Evolutionary conservation across 1,140 invertebrate genomes (phyloP).

Genomic region (Hormaphis cornu): DNA sequence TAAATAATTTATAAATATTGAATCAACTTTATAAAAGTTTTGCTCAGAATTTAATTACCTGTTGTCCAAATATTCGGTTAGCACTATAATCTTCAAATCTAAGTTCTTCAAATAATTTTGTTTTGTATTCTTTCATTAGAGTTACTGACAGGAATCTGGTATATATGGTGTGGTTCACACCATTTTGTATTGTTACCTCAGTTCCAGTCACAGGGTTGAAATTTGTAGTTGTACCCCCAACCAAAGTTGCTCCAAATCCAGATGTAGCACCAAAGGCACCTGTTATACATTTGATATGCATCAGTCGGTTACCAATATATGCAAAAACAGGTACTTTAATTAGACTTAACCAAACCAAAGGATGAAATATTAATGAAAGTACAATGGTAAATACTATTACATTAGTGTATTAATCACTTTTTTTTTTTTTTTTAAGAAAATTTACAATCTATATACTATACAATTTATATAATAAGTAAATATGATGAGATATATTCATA

Average conservation of each 20-base stretch:
- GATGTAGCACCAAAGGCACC: constrained; percentile 30
- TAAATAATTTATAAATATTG: too few species aligned
- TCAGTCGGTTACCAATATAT: neutral
- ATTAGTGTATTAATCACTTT: too few species aligned
- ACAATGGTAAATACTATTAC: too few species aligned
- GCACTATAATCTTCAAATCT: constrained; percentile 86
- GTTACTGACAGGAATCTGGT: constrained; percentile 92
- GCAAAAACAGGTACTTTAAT: constrained; percentile 30
- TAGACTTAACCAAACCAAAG: too few species aligned
- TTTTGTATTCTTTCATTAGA: constrained; percentile 95
- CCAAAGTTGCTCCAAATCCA: constrained; percentile 50
- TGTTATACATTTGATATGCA: constrained; percentile 26
- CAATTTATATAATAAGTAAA: too few species aligned
- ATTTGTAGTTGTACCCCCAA: constrained; percentile 65
- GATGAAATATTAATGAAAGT: too few species aligned
- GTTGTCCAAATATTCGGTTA: constrained; percentile 66
- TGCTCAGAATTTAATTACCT: constrained; percentile 36
- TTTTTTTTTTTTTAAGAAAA: too few species aligned
- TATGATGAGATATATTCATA: too few species aligned
- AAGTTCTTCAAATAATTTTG: constrained; percentile 87
- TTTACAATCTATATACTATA: too few species aligned
- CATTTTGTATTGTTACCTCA: constrained; percentile 85
- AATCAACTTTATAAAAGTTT: too few species aligned
- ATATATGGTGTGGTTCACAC: constrained; percentile 67
- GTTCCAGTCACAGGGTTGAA: constrained; percentile 78